Conservation (phyloP, 2,797 vertebrate genomes). For the Sebastes glaucus region DNA sequence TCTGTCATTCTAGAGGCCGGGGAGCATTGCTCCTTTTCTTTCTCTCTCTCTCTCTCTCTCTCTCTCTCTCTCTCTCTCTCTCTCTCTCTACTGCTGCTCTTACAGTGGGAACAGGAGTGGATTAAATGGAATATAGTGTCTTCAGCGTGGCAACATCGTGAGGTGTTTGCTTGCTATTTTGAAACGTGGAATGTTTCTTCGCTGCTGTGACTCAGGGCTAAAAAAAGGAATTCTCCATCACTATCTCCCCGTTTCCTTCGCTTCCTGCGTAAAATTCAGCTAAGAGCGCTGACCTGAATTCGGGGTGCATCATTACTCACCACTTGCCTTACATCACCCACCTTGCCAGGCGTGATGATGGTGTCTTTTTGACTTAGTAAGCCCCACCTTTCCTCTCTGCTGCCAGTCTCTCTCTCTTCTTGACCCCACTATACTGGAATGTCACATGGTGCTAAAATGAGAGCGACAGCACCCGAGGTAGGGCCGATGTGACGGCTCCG, state of each 20-base stretch:
- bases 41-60: not conserved
- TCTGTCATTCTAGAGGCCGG: slow-evolving; percentile 69
- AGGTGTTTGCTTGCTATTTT: slow-evolving; percentile 37
- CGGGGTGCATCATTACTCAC: slow-evolving; percentile 69
- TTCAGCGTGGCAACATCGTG: not conserved
- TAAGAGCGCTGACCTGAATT: slow-evolving; percentile 76
- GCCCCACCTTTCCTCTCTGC: slow-evolving; percentile 29
- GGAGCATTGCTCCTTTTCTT: slow-evolving; percentile 42
- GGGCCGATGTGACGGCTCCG: slow-evolving; percentile 44
- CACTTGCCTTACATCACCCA: slow-evolving; percentile 64
- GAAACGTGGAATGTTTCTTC: slow-evolving; percentile 39
- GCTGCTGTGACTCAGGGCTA: slow-evolving; percentile 44
- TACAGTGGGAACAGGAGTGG: slow-evolving; percentile 32
- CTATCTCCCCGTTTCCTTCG: slow-evolving; percentile 8
- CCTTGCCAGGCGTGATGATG: slow-evolving; percentile 55
- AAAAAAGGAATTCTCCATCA: slow-evolving; percentile 41
- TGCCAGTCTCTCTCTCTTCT: slow-evolving; percentile 49
- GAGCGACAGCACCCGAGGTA: slow-evolving; percentile 49
- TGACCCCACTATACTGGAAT: slow-evolving; percentile 49
- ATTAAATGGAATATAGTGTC: slow-evolving; percentile 40
- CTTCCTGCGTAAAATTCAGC: slow-evolving; percentile 53
- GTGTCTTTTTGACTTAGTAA: slow-evolving; percentile 56
- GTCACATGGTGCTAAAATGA: slow-evolving; percentile 61
- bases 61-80: not conserved
- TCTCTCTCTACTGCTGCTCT: slow-evolving; percentile 2